Base-by-base conservation (phyloP, 2,888 invertebrate species). In the Homarus gammarus region DNA sequence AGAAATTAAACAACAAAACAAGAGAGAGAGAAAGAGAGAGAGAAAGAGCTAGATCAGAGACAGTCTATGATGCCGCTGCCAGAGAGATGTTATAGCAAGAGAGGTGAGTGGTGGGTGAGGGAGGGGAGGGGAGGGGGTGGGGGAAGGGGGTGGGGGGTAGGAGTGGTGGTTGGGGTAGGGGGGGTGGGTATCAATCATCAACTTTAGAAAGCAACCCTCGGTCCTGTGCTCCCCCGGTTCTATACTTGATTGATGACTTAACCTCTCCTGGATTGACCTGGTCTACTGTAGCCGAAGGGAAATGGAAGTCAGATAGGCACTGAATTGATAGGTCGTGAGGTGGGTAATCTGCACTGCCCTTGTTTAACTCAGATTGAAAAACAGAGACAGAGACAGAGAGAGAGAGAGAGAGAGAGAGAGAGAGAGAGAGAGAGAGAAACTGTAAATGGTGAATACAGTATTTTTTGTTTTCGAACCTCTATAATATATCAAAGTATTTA, bases 211-310 rank as follows among this genome's bases (percentile, higher is more conserved):
- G 64, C 27, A 6, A 27, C n/a, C n/a, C 27, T 27, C 5, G 64
- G 64, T 27, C 64, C 64, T 61, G 27, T 27, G 27, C 2, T 64
- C 64, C 27, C n/a, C n/a, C n/a, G n/a, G n/a, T n/a, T n/a, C n/a
- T n/a, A n/a, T n/a, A n/a, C n/a, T 27, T 64, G 64, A 64, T 64
- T 64, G 64, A 64, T 64, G 64, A 64, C 2, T n/a, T n/a, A n/a
- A n/a, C n/a, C 6, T 15, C 2, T 18, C 56, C 18, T 56, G 12
- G 18, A 56, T 56, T 56, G 56, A 18, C 18, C 56, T 18, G 12
- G 2, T 18, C 56, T 18, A 56, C 56, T 18, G 15, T 18, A 2
- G 56, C 18, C 15, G 56, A 56, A 18, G 18, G 18, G 56, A n/a
- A n/a, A n/a, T n/a, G 44, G 44, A 44, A 44, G 12, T 5, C 12